Evolutionary conservation across 2,888 invertebrate species (phyloP).

Genomic region (Ommatoiulus sabulosus): DNA sequence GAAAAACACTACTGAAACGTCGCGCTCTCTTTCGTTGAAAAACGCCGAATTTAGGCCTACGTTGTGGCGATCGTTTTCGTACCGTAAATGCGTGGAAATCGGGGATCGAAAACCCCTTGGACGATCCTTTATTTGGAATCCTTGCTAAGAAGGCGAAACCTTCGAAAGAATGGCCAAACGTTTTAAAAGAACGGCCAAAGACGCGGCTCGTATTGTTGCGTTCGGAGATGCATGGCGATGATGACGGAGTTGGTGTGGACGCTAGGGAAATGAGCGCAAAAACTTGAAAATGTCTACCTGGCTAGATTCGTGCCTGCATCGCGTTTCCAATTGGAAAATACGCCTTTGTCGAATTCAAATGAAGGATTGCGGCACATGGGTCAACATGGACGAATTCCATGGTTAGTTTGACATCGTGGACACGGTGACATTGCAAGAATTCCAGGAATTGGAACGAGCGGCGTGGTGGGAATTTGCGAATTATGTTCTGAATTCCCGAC

Average conservation of each 20-base stretch:
- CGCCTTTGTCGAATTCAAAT: background rate
- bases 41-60: conserved; percentile 5
- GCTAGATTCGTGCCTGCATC: background rate
- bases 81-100: background rate
- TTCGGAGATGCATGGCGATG: background rate
- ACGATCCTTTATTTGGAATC: background rate
- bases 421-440: no score
- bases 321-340: background rate
- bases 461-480: no score
- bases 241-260: background rate
- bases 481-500: no score
- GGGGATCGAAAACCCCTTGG: background rate
- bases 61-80: background rate
- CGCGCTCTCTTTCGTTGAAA: background rate
- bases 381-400: background rate
- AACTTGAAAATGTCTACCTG: conserved; percentile 49
- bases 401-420: no score
- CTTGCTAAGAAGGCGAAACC: background rate
- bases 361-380: background rate
- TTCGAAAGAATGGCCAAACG: background rate
- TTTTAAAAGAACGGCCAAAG: background rate
- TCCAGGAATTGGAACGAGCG: no score
- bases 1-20: background rate
- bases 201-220: background rate
- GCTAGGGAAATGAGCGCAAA: conserved; percentile 7